A percentile compares a stretch with the other conserved stretches of the same genome.
Evolutionary conservation across 2,888 invertebrate species (phyloP).

Genomic region (Lepidocyrtinus sp.): DNA sequence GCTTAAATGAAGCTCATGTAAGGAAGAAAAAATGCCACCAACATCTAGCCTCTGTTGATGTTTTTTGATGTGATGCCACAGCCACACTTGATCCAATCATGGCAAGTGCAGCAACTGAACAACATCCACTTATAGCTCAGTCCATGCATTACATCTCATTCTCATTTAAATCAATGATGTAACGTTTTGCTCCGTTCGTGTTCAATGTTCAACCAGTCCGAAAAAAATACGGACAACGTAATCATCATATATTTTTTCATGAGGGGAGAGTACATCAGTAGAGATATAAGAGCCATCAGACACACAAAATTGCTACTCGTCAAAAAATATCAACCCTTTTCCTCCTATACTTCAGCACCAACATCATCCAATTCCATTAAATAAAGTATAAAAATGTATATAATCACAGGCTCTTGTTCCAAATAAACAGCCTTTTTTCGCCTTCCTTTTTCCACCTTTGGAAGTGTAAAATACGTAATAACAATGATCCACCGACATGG

Average conservation of each 20-base stretch:
- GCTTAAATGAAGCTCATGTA: slow-evolving; percentile 17
- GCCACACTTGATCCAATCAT: slow-evolving; percentile 54
- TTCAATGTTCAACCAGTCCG: background rate
- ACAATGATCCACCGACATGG: background rate
- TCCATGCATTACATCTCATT: slow-evolving; percentile 16
- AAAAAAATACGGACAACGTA: background rate
- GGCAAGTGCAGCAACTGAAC: slow-evolving; percentile 17
- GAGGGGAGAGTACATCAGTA: background rate
- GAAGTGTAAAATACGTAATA: slow-evolving; percentile 12
- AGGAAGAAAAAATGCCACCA: slow-evolving; percentile 16
- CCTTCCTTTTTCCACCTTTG: background rate
- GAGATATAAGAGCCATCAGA: slow-evolving; percentile 29
- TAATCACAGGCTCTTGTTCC: background rate
- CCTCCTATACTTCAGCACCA: too few relatives aligned
- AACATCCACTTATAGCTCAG: slow-evolving; percentile 34
- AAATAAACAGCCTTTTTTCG: too few relatives aligned
- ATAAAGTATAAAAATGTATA: background rate
- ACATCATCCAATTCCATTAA: background rate
- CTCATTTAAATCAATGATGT: slow-evolving; percentile 55
- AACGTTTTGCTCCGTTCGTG: slow-evolving; percentile 15
- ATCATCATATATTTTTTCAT: background rate
- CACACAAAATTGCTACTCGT: slow-evolving; percentile 53
- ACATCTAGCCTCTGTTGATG: slow-evolving; percentile 21
- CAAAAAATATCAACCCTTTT: too few relatives aligned
- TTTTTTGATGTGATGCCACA: slow-evolving; percentile 29